Base-by-base conservation (phyloP, 2,888 invertebrate species). In the Schrankia costaestrigalis region DNA sequence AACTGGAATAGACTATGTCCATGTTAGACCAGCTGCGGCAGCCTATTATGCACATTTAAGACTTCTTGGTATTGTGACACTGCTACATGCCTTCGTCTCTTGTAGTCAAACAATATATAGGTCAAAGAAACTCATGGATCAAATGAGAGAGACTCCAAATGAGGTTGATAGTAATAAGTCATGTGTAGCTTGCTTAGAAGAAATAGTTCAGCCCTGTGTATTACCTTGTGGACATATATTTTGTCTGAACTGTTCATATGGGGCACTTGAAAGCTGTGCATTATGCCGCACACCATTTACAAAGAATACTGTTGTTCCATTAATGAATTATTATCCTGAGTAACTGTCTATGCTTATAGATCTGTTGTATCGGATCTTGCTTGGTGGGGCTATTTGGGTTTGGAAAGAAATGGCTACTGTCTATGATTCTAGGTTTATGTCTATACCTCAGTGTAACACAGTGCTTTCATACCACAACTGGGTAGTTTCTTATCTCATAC, bases 1-100 rank as follows among this genome's bases (percentile, higher is more conserved):
- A 1, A 89, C 93, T 2, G 93, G 93, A 9, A 93, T 98, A 33
- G 91, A 93, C 68, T 97, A 96, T 88, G 94, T 96, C 51, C 90
- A 84, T 52, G 79, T 85, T 0, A 73, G 86, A 26, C 89, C 89
- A 0, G 88, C 88, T 5, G 86, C 87, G 1, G 71, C 83, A 0
- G 77, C 85, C 3, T 79, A 72, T 47, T 85, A 84, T 41, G 82
- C 87, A 6, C 87, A 87, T 68, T 64, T 87, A 39, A 62, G 78
- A 31, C 48, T 87, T 11, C 56, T 87, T 38, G 86, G 87, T 1
- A 46, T 84, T 19, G 83, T 86, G 0, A 85, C 85, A 26, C 49
- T 85, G 28, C 49, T 83, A 14, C 87, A 79, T 71, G 84, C 80
- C 10, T 68, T 80, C 48, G 76, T 83, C 25, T 78, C 76, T 6